Conservation (phyloP, 2,888 invertebrate genomes). For the Marasmarcha lunaedactyla region DNA sequence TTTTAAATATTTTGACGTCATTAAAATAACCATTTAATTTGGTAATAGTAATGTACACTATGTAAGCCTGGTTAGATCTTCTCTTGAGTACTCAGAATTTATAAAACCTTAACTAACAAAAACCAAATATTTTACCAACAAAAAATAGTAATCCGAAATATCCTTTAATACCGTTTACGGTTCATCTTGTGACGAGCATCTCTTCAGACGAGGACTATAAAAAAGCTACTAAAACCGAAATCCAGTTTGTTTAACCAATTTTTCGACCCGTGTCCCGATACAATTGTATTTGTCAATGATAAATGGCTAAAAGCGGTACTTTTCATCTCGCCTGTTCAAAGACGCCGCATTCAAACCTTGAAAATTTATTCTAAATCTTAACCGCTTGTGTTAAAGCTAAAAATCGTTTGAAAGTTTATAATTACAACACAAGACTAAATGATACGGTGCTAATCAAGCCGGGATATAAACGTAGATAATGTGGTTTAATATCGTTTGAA, state of each 20-base stretch:
- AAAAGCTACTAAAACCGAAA: slow-evolving; percentile 37
- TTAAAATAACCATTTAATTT: too few relatives aligned
- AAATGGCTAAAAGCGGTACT: slow-evolving; percentile 63
- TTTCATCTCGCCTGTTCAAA: slow-evolving; percentile 63
- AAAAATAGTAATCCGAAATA: too few relatives aligned
- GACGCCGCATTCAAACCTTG: slow-evolving; percentile 35
- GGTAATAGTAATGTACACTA: too few relatives aligned
- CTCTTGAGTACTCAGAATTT: too few relatives aligned
- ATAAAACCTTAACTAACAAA: too few relatives aligned
- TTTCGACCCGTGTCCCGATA: slow-evolving; percentile 58
- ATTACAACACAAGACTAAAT: slow-evolving; percentile 67
- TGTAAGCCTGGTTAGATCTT: too few relatives aligned
- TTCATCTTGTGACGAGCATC: too few relatives aligned
- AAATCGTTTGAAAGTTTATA: slow-evolving; percentile 31
- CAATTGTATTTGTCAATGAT: slow-evolving; percentile 70
- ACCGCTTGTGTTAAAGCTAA: slow-evolving; percentile 18
- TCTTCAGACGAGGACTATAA: slow-evolving; percentile 21
- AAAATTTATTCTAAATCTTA: slow-evolving; percentile 27
- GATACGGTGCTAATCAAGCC: slow-evolving; percentile 69
- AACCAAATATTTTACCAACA: too few relatives aligned
- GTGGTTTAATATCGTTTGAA: slow-evolving; percentile 65
- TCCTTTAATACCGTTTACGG: too few relatives aligned
- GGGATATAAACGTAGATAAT: slow-evolving; percentile 65
- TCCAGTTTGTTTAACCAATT: slow-evolving; percentile 62
- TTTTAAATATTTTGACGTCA: too few relatives aligned